These are phyloP conservation scores for Noctilio leporinus DNA, from an alignment of 2,113 vertebrate species.

Conservation along the genomic window DNA sequence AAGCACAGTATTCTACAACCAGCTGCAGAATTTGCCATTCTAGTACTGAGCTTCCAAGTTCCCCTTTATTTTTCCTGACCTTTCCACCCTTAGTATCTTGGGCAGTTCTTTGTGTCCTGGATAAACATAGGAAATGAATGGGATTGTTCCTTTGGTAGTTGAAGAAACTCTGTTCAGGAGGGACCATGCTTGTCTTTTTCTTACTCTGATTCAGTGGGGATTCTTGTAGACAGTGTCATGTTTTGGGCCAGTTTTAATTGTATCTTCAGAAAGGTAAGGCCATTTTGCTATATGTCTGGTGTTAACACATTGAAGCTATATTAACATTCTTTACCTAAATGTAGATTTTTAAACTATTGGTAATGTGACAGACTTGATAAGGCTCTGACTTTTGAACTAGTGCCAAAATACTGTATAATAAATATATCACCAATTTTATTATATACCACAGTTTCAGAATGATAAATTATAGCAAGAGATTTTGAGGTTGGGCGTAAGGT, in stretches of 20 bases:
- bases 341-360: neutral
- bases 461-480: conserved; percentile 14
- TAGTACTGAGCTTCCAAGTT: neutral
- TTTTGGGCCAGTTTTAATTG: neutral
- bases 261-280: neutral
- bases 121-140: neutral
- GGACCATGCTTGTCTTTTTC: neutral
- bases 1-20: neutral
- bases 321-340: conserved; percentile 15
- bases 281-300: neutral
- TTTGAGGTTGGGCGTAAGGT: conserved; percentile 30
- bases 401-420: neutral
- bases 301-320: neutral
- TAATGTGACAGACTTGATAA: neutral
- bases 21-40: neutral
- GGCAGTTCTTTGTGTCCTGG: neutral
- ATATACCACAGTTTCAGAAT: neutral
- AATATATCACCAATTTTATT: conserved; percentile 17
- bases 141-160: neutral
- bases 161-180: neutral
- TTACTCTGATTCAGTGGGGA: neutral
- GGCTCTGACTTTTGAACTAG: neutral
- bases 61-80: neutral
- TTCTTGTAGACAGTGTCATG: neutral
- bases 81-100: neutral